Conservation (phyloP, 2,113 vertebrate species). For the Tragelaphus scriptus region DNA sequence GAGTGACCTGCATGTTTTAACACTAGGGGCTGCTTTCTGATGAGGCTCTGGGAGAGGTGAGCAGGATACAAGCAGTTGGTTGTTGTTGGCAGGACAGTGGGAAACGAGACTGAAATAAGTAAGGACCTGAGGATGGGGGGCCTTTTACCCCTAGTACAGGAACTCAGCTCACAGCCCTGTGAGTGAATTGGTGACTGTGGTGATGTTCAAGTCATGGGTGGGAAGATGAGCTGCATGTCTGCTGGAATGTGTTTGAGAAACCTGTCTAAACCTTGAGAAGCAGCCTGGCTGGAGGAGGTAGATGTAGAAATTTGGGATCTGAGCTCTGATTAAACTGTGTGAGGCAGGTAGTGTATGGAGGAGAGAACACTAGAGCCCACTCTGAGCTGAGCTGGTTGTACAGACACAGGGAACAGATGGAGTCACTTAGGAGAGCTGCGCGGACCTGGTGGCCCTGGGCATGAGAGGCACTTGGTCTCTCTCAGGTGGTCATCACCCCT, state of each 20-base stretch:
- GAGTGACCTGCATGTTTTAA: fast-evolving
- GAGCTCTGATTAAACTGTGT: not conserved
- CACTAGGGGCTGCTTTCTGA: not conserved
- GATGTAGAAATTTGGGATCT: not conserved
- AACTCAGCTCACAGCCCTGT: not conserved
- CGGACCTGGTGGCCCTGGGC: not conserved
- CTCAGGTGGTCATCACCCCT: not conserved
- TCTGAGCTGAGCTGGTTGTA: not conserved
- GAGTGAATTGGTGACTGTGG: not conserved
- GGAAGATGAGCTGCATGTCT: not conserved
- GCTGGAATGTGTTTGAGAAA: too few relatives aligned
- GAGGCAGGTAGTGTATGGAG: not conserved
- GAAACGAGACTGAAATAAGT: not conserved
- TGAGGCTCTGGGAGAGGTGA: not conserved
- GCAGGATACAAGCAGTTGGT: not conserved
- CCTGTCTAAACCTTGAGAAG: not conserved
- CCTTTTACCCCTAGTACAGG: not conserved
- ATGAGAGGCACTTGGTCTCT: not conserved
- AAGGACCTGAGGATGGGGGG: not conserved
- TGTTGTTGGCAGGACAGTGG: not conserved
- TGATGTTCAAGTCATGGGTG: not conserved
- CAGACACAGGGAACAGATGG: not conserved
- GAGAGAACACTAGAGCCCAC: not conserved
- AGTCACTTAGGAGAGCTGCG: not conserved
- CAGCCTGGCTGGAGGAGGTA: not conserved